Evolutionary conservation across 2,888 invertebrate genomes (phyloP).

Genomic region (Globia sparganii): DNA sequence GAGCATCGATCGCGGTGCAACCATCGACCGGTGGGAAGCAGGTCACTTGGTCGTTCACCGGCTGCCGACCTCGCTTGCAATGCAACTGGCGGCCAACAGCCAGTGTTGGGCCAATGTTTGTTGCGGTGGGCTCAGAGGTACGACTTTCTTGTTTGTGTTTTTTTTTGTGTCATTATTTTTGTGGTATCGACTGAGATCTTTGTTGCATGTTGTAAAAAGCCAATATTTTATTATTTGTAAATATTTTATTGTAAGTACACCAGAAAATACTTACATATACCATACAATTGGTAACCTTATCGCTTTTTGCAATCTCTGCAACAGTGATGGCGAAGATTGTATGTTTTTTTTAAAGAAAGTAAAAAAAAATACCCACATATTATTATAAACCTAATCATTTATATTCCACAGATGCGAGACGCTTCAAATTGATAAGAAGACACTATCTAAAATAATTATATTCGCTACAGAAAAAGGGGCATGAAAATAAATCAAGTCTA

Average conservation of each 20-base stretch:
- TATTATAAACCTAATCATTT: not conserved
- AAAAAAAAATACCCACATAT: not conserved
- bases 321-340: too few relatives aligned
- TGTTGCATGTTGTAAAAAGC: not conserved
- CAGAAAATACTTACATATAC: too few relatives aligned
- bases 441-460: slow-evolving; percentile 3
- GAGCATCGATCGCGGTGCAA: slow-evolving; percentile 70
- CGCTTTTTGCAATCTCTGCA: too few relatives aligned
- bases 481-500: slow-evolving; percentile 31
- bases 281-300: too few relatives aligned
- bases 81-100: slow-evolving; percentile 61
- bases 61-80: slow-evolving; percentile 63
- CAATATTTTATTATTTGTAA: not conserved
- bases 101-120: slow-evolving; percentile 57
- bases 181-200: not conserved
- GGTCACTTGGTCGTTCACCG: slow-evolving; percentile 77
- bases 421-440: slow-evolving; percentile 3
- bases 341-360: not conserved
- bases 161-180: not conserved
- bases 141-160: slow-evolving; percentile 6
- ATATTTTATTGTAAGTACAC: too few relatives aligned
- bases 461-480: slow-evolving; percentile 5
- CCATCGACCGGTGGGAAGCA: slow-evolving; percentile 71
- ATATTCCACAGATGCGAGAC: not conserved
- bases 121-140: slow-evolving; percentile 28